Evolutionary conservation across 2,888 invertebrate genomes (phyloP).

Genomic region (Thera britannica): DNA sequence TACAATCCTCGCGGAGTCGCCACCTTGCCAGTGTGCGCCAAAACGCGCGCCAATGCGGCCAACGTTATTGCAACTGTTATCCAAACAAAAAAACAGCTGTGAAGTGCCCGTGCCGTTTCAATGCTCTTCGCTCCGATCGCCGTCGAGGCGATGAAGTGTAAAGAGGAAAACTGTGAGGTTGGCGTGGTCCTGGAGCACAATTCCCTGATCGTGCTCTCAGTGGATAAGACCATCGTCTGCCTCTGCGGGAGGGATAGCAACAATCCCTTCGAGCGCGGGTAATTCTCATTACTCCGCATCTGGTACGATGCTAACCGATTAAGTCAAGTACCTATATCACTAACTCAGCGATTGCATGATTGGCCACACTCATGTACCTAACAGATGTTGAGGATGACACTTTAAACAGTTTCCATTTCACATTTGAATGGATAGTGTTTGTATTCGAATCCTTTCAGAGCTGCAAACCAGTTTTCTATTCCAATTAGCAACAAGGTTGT

Average conservation of each 20-base stretch:
- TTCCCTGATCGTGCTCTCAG: constrained; percentile 80
- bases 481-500: constrained; percentile 67
- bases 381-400: constrained; percentile 30
- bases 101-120: constrained; percentile 74
- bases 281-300: constrained; percentile 63
- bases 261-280: constrained; percentile 83
- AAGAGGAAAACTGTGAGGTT: constrained; percentile 84
- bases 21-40: constrained; percentile 76
- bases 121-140: constrained; percentile 84
- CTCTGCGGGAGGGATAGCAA: constrained; percentile 79
- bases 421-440: constrained; percentile 22
- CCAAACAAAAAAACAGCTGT: constrained; percentile 54
- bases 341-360: constrained; percentile 45
- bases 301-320: constrained; percentile 57
- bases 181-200: constrained; percentile 82
- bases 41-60: constrained; percentile 69
- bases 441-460: constrained; percentile 18
- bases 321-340: constrained; percentile 41
- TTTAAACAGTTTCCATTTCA: constrained; percentile 27
- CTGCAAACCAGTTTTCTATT: constrained; percentile 63
- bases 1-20: constrained; percentile 68
- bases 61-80: constrained; percentile 62
- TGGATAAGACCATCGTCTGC: constrained; percentile 83
- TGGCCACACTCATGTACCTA: constrained; percentile 33
- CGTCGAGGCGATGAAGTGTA: constrained; percentile 84